phyloP scores from a whole-genome alignment of 2,888 invertebrate species.

The Cheilosia grossa region DNA sequence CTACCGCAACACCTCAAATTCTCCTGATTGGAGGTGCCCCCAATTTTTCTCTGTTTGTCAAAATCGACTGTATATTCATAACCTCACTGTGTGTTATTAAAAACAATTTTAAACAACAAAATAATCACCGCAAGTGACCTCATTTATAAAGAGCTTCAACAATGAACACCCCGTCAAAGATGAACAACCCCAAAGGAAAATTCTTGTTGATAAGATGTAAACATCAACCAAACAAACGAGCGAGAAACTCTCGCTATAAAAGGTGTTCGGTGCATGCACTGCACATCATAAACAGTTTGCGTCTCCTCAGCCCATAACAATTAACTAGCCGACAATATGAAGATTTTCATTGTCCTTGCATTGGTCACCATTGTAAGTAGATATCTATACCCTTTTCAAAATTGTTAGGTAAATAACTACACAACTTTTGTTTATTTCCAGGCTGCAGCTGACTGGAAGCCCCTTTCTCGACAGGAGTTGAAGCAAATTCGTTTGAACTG shows the following conservation, averaged over 20 bases:
- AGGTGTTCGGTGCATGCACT: not conserved
- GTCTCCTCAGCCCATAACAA: not conserved
- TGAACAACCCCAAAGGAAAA: slow-evolving; percentile 25
- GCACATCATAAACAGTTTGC: slow-evolving; percentile 13
- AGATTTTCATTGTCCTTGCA: slow-evolving; percentile 42
- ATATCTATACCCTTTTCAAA: not conserved
- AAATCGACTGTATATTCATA: too few relatives aligned
- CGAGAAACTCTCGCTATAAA: slow-evolving; percentile 24
- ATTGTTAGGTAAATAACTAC: not conserved
- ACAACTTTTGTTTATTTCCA: not conserved
- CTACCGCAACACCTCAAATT: too few relatives aligned
- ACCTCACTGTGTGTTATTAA: not conserved
- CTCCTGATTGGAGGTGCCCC: too few relatives aligned
- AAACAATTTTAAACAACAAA: not conserved
- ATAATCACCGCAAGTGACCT: not conserved
- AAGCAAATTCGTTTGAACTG: slow-evolving; percentile 35
- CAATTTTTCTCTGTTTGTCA: too few relatives aligned
- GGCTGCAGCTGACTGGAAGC: slow-evolving; percentile 56
- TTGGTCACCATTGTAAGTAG: slow-evolving; percentile 42
- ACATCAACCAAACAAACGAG: slow-evolving; percentile 1
- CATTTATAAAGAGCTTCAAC: not conserved
- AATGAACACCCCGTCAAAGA: slow-evolving; percentile 10
- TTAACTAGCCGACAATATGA: slow-evolving; percentile 22
- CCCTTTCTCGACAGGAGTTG: slow-evolving; percentile 35
- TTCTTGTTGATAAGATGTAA: slow-evolving; percentile 17